Evolutionary conservation across 2,113 vertebrate genomes (phyloP).

Genomic region (Anarhynchus alexandrinus): DNA sequence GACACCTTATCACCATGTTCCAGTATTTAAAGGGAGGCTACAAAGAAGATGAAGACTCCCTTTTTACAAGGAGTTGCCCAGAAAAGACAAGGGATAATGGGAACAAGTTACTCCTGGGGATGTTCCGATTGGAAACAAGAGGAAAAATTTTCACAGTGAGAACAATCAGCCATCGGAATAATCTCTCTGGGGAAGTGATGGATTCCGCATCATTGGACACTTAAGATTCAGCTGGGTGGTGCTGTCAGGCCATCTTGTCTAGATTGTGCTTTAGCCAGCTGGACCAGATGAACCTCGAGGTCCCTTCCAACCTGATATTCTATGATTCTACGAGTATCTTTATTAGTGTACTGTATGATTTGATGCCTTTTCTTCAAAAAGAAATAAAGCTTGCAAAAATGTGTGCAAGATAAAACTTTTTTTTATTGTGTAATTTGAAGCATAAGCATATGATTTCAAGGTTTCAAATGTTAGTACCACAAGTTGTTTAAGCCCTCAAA

Average conservation of each 20-base stretch:
- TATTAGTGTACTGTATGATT: neutral
- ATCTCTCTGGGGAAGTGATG: neutral
- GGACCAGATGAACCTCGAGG: neutral
- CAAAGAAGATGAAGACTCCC: neutral
- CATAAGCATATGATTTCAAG: neutral
- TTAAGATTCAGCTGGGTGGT: neutral
- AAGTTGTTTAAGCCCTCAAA: neutral
- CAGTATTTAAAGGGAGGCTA: neutral
- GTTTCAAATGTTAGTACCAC: neutral
- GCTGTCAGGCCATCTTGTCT: neutral
- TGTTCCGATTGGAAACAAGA: neutral
- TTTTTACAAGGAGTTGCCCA: neutral
- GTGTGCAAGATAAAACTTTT: neutral
- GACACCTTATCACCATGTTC: neutral
- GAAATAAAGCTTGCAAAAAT: neutral
- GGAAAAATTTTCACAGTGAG: neutral
- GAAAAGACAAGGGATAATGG: neutral
- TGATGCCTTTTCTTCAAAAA: neutral
- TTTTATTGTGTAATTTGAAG: neutral
- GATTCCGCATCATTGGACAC: neutral
- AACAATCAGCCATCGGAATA: neutral
- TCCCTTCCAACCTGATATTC: neutral
- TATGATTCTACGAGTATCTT: neutral
- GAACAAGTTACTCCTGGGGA: neutral
- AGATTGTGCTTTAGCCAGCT: neutral